Conservation (phyloP, 2,797 vertebrate genomes). For the Sandelia bainsii region DNA sequence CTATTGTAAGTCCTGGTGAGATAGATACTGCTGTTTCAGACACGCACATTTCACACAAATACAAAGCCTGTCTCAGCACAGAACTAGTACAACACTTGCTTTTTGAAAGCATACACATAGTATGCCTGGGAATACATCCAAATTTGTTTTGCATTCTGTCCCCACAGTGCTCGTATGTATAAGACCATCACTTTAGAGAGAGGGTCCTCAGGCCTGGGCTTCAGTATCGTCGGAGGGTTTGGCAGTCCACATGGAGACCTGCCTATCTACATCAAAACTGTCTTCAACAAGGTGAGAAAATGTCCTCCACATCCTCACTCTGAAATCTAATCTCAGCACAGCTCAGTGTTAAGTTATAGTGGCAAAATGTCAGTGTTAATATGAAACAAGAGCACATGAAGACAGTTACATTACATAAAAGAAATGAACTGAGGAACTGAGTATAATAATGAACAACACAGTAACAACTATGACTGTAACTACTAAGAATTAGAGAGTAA, state of each 20-base stretch:
- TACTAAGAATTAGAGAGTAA: too few species aligned
- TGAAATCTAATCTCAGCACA: constrained; percentile 9
- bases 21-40: not conserved
- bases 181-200: constrained; percentile 91
- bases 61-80: not conserved
- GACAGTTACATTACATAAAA: not conserved
- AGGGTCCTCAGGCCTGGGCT: constrained; percentile 91
- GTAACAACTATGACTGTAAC: too few species aligned
- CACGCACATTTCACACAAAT: not conserved
- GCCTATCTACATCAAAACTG: constrained; percentile 95
- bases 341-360: not conserved
- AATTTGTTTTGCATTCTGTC: constrained; percentile 3
- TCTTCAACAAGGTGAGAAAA: constrained; percentile 91
- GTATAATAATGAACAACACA: too few species aligned
- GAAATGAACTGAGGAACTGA: too few species aligned
- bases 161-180: constrained; percentile 87
- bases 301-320: not conserved
- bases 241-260: constrained; percentile 95
- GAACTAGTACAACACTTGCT: not conserved
- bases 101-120: not conserved
- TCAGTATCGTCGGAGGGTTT: constrained; percentile 94
- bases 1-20: not conserved
- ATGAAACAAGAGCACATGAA: not conserved
- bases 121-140: not conserved
- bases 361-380: not conserved